Evolutionary conservation across 1,140 invertebrate species (phyloP).

Genomic region (Protaetia brevitarsis): DNA sequence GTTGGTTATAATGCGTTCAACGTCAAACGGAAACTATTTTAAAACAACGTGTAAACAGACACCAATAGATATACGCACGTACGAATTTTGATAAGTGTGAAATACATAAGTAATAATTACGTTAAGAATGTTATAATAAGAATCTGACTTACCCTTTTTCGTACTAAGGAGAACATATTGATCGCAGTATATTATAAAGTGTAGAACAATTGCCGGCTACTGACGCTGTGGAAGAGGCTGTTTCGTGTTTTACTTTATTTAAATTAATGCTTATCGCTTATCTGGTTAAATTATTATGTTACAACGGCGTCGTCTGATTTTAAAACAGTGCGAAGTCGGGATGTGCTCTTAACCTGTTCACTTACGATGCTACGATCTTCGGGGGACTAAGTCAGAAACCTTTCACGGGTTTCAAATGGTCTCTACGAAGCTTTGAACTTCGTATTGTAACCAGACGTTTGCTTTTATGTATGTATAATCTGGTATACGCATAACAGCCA

Average conservation of each 20-base stretch:
- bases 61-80: no score
- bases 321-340: not conserved
- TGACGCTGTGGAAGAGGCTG: no score
- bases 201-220: not conserved
- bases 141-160: not conserved
- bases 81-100: no score
- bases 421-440: not conserved
- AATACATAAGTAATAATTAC: not conserved
- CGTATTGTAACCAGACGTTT: not conserved
- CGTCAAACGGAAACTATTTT: no score
- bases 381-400: not conserved
- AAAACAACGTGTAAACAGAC: no score
- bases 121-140: not conserved
- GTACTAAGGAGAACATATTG: not conserved
- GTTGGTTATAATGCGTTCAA: no score
- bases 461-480: no score
- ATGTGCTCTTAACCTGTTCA: not conserved
- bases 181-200: no score
- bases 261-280: not conserved
- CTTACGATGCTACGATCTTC: not conserved
- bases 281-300: not conserved
- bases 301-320: not conserved
- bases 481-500: no score
- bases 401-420: not conserved
- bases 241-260: no score